phyloP scores from a whole-genome alignment of 2,797 vertebrate genomes.

The Petrocephalus schoutedeni region DNA sequence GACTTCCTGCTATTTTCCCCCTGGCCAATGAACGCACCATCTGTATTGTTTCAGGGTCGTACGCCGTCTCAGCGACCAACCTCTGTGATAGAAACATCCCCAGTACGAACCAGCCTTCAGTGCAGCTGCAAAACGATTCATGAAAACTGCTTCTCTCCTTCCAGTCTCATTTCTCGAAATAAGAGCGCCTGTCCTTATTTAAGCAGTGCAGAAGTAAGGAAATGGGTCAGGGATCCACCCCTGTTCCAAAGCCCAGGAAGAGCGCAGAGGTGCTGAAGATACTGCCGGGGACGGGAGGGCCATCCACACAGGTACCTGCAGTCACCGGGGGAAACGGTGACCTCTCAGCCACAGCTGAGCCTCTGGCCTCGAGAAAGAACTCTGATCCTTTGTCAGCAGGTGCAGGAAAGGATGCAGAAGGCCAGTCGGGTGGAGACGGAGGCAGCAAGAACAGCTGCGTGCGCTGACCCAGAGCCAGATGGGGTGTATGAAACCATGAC shows the following conservation, averaged over 20 bases:
- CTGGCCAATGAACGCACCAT: background rate
- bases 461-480: constrained; percentile 30
- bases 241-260: constrained; percentile 28
- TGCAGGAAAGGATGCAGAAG: constrained; percentile 31
- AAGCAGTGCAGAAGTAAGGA: constrained; percentile 47
- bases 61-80: background rate
- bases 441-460: constrained; percentile 12
- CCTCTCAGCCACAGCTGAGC: background rate
- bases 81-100: background rate
- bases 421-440: background rate
- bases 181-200: constrained; percentile 25
- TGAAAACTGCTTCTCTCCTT: background rate
- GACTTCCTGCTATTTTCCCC: background rate
- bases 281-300: constrained; percentile 20
- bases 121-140: background rate
- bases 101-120: background rate
- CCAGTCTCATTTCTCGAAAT: background rate
- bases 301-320: background rate
- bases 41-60: too few relatives aligned
- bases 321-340: background rate
- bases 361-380: background rate
- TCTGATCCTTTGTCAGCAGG: constrained; percentile 10
- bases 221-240: constrained; percentile 31
- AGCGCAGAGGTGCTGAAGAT: constrained; percentile 30
- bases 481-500: constrained; percentile 39